Evolutionary conservation across 2,888 invertebrate species (phyloP), one percentile per base, ranked within the genome.

Genomic region (Salticus scenicus): DNA sequence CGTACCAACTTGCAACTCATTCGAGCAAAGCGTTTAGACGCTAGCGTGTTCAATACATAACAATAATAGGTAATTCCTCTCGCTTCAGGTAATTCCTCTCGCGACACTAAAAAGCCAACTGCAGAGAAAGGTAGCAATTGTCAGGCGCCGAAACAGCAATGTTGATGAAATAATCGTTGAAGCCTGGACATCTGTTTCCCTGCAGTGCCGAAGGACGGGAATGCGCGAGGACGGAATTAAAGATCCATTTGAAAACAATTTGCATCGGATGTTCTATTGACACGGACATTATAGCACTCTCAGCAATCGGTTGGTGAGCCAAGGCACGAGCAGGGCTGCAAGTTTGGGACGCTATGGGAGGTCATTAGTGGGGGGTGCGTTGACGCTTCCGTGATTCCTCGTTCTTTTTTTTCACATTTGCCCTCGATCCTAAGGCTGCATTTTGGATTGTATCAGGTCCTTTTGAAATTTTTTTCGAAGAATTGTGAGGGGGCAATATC

Each of bases 251-350:
- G 84, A 85, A 85, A 85, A 85, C 84, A 85, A 85, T 85, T 85
- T 85, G 84, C 84, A 85, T 85, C 84, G 84, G 84, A 78, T 85
- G 84, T 79, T 85, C 84, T 85, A 85, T 85, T 85, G 84, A 85
- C 84, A 85, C 79, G 84, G 84, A 85, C 84, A 85, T 85, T 85
- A 85, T 74, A 79, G 78, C 83, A 73, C 67, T 77, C 66, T n/a
- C 76, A 28, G 76, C 82, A 69, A 82, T 82, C 82, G 82, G 76
- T 83, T 63, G 82, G 82, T 83, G 71, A 76, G 82, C 82, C 82
- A 71, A 72, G 82, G 42, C 78, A 37, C 42, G 41, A 57, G 64
- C 78, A 79, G 70, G 82, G 67, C 72, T 73, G 73, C 71, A 47
- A 73, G 37, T 73, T 74, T 80, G 73, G 81, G 71, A 64, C 76